These are phyloP conservation scores for Rhyacichthys aspro DNA, from an alignment of 2,797 vertebrate genomes.

Conservation along the genomic window DNA sequence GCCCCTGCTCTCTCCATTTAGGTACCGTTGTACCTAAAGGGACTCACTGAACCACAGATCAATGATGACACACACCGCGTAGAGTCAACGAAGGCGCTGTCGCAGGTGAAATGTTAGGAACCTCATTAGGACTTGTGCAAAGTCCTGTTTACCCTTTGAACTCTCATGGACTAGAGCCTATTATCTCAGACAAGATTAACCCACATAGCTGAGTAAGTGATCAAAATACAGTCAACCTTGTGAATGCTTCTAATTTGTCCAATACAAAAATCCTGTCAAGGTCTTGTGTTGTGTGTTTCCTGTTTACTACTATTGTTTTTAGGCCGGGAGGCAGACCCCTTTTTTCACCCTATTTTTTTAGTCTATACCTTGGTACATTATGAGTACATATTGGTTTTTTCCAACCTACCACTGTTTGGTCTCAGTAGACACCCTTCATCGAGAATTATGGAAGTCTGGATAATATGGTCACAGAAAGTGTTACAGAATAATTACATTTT, in stretches of 20 bases:
- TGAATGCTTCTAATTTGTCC: not conserved
- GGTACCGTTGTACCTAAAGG: too few species aligned
- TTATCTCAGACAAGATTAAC: slow-evolving; percentile 63
- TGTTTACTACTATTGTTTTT: too few species aligned
- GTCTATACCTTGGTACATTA: too few species aligned
- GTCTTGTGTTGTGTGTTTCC: too few species aligned
- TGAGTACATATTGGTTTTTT: too few species aligned
- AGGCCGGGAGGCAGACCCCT: too few species aligned
- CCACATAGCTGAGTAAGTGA: slow-evolving; percentile 42
- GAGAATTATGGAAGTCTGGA: too few species aligned
- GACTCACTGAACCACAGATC: slow-evolving; percentile 23
- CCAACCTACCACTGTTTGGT: too few species aligned
- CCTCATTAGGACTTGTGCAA: slow-evolving; percentile 62
- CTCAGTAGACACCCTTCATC: too few species aligned
- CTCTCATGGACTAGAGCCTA: slow-evolving; percentile 43
- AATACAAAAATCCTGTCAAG: not conserved
- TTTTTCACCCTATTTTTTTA: too few species aligned
- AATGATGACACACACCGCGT: slow-evolving; percentile 26
- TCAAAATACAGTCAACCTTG: slow-evolving; percentile 34
- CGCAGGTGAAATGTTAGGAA: slow-evolving; percentile 42
- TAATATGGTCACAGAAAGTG: too few species aligned
- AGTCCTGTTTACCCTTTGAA: slow-evolving; percentile 68
- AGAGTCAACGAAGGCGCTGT: slow-evolving; percentile 23
- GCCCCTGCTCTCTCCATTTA: slow-evolving; percentile 12
- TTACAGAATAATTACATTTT: too few species aligned